A percentile compares a stretch with the other conserved stretches of the same genome.
phyloP scores from a whole-genome alignment of 2,113 vertebrate species.

The Myrmecobius fasciatus region DNA sequence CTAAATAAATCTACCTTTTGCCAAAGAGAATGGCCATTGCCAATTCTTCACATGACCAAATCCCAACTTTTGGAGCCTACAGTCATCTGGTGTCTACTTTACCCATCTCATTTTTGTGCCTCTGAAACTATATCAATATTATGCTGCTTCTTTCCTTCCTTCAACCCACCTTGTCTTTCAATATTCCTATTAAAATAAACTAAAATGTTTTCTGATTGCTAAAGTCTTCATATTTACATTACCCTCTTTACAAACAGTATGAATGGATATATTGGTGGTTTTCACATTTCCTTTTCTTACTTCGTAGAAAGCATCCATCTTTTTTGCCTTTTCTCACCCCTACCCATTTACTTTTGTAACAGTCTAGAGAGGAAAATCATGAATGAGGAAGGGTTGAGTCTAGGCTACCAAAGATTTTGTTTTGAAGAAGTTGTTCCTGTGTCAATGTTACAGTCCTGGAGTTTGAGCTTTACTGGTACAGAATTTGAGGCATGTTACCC shows the following conservation, averaged over 20 bases:
- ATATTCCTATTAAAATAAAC: neutral
- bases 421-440: neutral
- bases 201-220: neutral
- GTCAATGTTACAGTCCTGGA: neutral
- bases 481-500: neutral
- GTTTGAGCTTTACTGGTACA: neutral
- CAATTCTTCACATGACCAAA: too few relatives aligned
- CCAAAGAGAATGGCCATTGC: too few relatives aligned
- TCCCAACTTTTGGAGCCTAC: too few relatives aligned
- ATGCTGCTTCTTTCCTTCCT: neutral
- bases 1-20: too few relatives aligned
- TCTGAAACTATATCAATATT: neutral
- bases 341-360: neutral
- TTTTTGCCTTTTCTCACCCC: neutral
- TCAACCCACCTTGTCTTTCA: neutral
- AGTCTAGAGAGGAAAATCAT: neutral
- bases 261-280: neutral
- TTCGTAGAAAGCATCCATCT: neutral
- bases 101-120: too few relatives aligned
- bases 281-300: neutral
- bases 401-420: neutral
- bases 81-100: too few relatives aligned
- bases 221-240: neutral
- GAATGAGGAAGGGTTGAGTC: neutral
- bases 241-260: neutral